Percentiles rank a stretch among this genome's conserved stretches.
Conservation (phyloP, 2,888 invertebrate genomes). For the Apamea anceps region DNA sequence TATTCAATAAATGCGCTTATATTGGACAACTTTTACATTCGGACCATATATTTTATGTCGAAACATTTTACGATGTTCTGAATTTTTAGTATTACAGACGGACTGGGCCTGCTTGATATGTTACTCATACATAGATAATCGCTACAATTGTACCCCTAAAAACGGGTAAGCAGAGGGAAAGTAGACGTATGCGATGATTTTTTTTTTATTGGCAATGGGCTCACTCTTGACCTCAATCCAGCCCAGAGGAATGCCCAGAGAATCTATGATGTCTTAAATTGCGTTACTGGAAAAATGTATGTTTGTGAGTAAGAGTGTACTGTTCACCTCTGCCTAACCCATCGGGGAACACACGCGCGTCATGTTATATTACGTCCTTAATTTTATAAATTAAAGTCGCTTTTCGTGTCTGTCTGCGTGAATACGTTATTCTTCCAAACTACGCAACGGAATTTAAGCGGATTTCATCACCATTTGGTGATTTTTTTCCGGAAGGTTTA, state of each 20-base stretch:
- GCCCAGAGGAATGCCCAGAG: no score
- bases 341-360: background rate
- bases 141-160: background rate
- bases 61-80: constrained; percentile 39
- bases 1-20: constrained; percentile 33
- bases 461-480: background rate
- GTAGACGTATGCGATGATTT: no score
- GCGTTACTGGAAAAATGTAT: no score
- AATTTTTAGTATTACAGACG: constrained; percentile 33
- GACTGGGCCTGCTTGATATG: background rate
- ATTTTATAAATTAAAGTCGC: no score
- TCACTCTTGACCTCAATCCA: no score
- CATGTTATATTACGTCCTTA: background rate
- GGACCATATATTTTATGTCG: constrained; percentile 44
- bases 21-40: constrained; percentile 35
- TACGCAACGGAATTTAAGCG: background rate
- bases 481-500: background rate
- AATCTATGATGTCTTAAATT: no score
- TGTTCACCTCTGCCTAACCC: no score
- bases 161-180: background rate
- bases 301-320: no score
- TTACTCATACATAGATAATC: background rate
- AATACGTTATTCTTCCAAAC: no score
- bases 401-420: no score
- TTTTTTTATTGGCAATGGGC: no score